Conservation (phyloP, 2,888 invertebrate species). For the Lasioglossum morio region DNA sequence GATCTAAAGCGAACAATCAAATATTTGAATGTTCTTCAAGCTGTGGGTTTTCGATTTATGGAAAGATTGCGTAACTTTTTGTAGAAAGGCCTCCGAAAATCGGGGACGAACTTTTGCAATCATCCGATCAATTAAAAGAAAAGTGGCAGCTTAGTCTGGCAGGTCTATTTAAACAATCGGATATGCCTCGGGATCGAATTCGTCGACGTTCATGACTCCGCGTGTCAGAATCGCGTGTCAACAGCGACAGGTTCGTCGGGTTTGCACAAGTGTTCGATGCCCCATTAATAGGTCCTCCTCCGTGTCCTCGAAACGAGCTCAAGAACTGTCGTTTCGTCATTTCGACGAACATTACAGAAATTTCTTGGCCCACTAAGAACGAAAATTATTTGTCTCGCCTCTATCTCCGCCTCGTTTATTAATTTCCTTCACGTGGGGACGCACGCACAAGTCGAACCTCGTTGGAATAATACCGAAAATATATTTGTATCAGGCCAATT, state of each 20-base stretch:
- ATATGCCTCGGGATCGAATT: conserved; percentile 49
- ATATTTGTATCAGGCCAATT: too few species aligned
- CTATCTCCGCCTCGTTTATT: background rate
- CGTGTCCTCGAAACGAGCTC: conserved; percentile 65
- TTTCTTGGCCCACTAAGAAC: background rate
- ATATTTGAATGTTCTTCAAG: too few species aligned
- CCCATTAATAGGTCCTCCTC: conserved; percentile 73
- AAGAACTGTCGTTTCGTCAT: conserved; percentile 72
- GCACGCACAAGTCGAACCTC: background rate
- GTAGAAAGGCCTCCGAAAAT: background rate
- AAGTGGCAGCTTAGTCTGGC: conserved; percentile 11
- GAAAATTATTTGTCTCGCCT: background rate
- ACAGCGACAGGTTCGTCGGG: conserved; percentile 33
- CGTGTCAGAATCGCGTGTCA: conserved; percentile 50
- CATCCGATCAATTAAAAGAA: conserved; percentile 11
- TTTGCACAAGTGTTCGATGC: conserved; percentile 79
- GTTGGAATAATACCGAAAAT: background rate
- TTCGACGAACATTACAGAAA: background rate
- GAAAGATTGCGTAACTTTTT: background rate
- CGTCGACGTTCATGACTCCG: conserved; percentile 25
- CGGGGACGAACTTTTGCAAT: background rate
- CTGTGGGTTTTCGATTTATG: background rate
- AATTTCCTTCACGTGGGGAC: background rate
- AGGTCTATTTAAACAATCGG: conserved; percentile 57
- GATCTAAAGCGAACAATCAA: too few species aligned